Conservation (phyloP, 30 jellyfish, hydroid and myxozoan species). For the Hydractinia symbiolongicarpus region DNA sequence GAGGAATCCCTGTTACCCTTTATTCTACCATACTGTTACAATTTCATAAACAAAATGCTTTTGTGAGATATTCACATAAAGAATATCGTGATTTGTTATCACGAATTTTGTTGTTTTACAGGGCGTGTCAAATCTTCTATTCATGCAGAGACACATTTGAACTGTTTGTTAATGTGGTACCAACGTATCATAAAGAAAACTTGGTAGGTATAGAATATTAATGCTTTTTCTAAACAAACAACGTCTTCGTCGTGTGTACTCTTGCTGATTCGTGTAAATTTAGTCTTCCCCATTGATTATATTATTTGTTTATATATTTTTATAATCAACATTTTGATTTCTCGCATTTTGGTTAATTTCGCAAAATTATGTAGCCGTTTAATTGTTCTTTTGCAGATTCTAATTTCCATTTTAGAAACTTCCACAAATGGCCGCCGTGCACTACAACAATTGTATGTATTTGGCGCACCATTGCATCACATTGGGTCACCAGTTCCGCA, state of each 20-base stretch:
- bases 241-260: too few relatives aligned
- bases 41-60: too few relatives aligned
- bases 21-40: too few relatives aligned
- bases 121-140: constrained; percentile 86
- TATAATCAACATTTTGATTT: too few relatives aligned
- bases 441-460: constrained; percentile 86
- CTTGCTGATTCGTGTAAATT: too few relatives aligned
- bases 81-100: too few relatives aligned
- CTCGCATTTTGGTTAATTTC: too few relatives aligned
- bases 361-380: too few relatives aligned
- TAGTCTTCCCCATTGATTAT: too few relatives aligned
- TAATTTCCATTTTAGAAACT: constrained; percentile 34
- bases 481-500: constrained; percentile 90
- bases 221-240: neutral
- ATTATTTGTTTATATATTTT: too few relatives aligned
- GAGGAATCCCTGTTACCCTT: too few relatives aligned
- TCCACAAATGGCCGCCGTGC: constrained; percentile 95
- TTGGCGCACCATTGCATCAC: constrained; percentile 94
- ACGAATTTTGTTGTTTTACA: neutral
- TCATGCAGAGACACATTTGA: constrained; percentile 69
- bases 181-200: constrained; percentile 73
- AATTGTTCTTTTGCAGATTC: neutral
- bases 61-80: too few relatives aligned
- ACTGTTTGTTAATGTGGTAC: constrained; percentile 74
- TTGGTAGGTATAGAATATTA: constrained; percentile 25